Base-by-base conservation (phyloP, 2,888 invertebrate species). In the Phorcus lineatus region DNA sequence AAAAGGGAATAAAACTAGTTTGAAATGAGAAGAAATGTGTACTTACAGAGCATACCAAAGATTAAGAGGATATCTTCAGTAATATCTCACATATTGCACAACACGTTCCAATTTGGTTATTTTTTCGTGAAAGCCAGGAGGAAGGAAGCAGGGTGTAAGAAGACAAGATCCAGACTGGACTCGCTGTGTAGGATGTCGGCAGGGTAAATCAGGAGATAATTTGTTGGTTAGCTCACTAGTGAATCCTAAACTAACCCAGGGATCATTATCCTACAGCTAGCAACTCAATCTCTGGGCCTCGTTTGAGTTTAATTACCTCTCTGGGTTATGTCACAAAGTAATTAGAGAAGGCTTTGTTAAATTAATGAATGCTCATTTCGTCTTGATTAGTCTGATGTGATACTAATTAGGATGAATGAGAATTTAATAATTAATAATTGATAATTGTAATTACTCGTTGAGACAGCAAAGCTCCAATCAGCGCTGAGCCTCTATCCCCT, bases 381-480 rank as follows among this genome's bases (percentile, higher is more conserved):
- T 70, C 36, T 19, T 70, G 70, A 70, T 70, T 40, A 70, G 70
- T 40, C 40, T 70, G 70, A 70, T 40, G 70, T 36, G 70, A 40
- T 36, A 36, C 31, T 70, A 70, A 70, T 70, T 70, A 70, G 36
- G 36, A 70, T 70, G 70, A 70, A 70, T 70, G 70, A 70, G 70
- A 70, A 70, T 31, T 70, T 70, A 40, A 70, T 70, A 70, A 70
- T 70, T 70, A 70, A 70, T 40, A 70, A 70, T 70, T 70, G 70
- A 70, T 70, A 70, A 70, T 70, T 70, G 19, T 70, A 70, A 70
- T 70, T 70, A 70, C 70, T 40, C 40, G 28, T 31, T 19, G 70
- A 28, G 40, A 70, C 31, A n/a, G 36, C 70, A 70, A 70, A 40
- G 31, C 70, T 31, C 40, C 4, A 36, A 9, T 36, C 40, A 31